These are phyloP conservation scores for Pomacea canaliculata DNA, from an alignment of 2,888 invertebrate genomes.

Conservation along the genomic window DNA sequence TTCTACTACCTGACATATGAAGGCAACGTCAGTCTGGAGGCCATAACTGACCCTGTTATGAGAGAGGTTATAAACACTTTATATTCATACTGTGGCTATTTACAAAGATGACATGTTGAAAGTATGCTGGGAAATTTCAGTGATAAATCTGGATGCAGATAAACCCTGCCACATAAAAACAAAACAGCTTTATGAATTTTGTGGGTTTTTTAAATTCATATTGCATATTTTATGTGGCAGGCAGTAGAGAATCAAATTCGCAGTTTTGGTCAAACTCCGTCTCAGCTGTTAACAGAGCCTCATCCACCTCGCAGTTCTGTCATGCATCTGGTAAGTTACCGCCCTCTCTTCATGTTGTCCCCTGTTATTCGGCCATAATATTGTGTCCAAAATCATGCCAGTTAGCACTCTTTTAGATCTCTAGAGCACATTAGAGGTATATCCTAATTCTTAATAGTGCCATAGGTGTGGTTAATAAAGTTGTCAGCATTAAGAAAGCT, in stretches of 20 bases:
- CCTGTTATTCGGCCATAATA: not conserved
- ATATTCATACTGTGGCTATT: not conserved
- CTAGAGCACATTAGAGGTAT: too few relatives aligned
- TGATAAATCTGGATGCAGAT: too few relatives aligned
- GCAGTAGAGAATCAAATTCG: conserved; percentile 81
- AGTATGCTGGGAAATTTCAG: too few relatives aligned
- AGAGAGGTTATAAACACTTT: conserved; percentile 76
- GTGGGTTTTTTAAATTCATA: too few relatives aligned
- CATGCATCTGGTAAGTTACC: conserved; percentile 83
- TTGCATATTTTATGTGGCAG: conserved; percentile 35
- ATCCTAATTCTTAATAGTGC: too few relatives aligned
- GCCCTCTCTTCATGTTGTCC: not conserved
- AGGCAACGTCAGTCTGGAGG: conserved; percentile 93
- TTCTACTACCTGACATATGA: conserved; percentile 99
- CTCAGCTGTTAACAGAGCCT: conserved; percentile 96
- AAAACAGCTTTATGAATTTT: too few relatives aligned
- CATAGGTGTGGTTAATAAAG: too few relatives aligned
- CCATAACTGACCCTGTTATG: conserved; percentile 90
- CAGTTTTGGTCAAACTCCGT: conserved; percentile 98
- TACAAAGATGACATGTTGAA: too few relatives aligned
- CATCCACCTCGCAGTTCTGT: conserved; percentile 97
- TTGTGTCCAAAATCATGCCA: not conserved
- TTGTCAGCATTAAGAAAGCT: too few relatives aligned
- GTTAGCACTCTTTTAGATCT: too few relatives aligned
- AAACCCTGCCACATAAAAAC: too few relatives aligned